Evolutionary conservation across 1,140 invertebrate genomes (phyloP).

Genomic region (Temnothorax nylanderi): DNA sequence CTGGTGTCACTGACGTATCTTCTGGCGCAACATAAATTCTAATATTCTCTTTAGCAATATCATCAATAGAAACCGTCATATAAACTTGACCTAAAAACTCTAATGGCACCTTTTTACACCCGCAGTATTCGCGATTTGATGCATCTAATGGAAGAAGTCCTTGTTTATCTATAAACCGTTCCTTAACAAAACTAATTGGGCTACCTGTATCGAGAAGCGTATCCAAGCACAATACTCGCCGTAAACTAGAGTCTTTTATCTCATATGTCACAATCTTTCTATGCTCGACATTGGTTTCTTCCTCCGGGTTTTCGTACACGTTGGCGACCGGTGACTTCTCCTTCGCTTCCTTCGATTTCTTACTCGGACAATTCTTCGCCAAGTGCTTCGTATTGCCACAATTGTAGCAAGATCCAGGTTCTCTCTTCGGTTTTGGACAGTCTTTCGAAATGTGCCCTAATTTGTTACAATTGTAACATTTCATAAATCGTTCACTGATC

Average conservation of each 20-base stretch:
- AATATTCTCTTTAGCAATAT: not conserved
- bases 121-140: not conserved
- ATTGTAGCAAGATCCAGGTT: slow-evolving; percentile 16
- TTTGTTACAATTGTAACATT: slow-evolving; percentile 51
- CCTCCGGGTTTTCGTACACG: not conserved
- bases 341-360: not conserved
- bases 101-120: not conserved
- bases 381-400: slow-evolving; percentile 11
- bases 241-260: not conserved
- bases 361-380: not conserved
- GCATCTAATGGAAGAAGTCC: not conserved
- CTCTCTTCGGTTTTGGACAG: slow-evolving; percentile 18
- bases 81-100: not conserved
- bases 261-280: not conserved
- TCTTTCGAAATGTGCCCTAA: not conserved
- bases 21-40: not conserved
- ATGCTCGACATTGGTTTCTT: not conserved
- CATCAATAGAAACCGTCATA: not conserved
- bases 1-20: not conserved
- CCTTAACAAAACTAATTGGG: not conserved
- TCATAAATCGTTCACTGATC: not conserved
- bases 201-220: not conserved
- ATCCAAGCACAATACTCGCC: not conserved
- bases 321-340: not conserved
- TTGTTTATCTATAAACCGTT: not conserved